Percentiles rank a stretch among this genome's conserved stretches.
These are phyloP conservation scores for Erebia aethiops DNA, from an alignment of 2,888 invertebrate genomes.

Conservation along the genomic window DNA sequence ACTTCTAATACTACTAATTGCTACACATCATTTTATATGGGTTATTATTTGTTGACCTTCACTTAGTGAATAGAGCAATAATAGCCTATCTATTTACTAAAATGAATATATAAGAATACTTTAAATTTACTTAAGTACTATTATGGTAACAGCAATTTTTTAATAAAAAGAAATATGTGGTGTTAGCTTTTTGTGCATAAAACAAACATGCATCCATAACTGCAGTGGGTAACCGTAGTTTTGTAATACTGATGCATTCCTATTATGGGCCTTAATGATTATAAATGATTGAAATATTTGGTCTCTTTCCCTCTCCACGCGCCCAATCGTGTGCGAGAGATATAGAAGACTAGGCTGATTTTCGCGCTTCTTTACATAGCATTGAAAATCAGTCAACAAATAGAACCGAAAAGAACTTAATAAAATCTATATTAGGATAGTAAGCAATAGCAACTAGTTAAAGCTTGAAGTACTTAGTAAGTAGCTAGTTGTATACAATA, in stretches of 20 bases:
- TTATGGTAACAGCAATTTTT: not conserved
- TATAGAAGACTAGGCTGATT: constrained; percentile 23
- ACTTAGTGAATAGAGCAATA: not conserved
- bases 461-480: too few relatives aligned
- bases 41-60: constrained; percentile 28
- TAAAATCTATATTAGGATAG: too few relatives aligned
- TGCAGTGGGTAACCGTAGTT: constrained; percentile 15
- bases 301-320: constrained; percentile 34
- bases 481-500: too few relatives aligned
- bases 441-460: too few relatives aligned
- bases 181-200: constrained; percentile 7
- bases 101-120: not conserved
- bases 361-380: constrained; percentile 26
- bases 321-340: constrained; percentile 32
- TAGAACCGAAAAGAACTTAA: not conserved
- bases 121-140: not conserved
- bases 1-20: constrained; percentile 24
- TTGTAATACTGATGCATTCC: constrained; percentile 31
- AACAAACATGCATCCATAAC: constrained; percentile 14
- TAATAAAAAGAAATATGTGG: constrained; percentile 1
- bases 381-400: constrained; percentile 18
- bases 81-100: too few relatives aligned
- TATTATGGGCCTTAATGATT: constrained; percentile 34
- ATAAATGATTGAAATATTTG: constrained; percentile 34
- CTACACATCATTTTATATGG: constrained; percentile 11